Base-by-base conservation (phyloP, 2,797 vertebrate genomes). In the Aulostomus chinensis region DNA sequence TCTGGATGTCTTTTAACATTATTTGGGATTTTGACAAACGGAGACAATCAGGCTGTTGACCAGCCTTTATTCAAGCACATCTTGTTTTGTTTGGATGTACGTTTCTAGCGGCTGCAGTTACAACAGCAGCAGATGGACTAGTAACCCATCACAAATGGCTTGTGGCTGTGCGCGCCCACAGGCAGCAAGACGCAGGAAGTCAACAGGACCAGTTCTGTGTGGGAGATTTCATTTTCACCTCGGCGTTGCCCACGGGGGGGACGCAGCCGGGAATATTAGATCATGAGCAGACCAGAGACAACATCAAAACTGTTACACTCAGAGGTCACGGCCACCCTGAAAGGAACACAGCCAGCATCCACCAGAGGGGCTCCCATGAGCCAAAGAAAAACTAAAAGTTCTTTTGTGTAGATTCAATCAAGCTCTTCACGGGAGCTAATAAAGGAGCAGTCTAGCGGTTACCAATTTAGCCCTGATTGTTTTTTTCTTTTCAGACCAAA, bases 91-190 rank as follows among this genome's bases (percentile, higher is more conserved):
- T 36, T 11, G 6, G 41, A n/a, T 10, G 39, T 45, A 46, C 64
- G 59, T 80, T 62, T 62, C 29, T 14, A 41, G n/a, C 45, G 51
- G 40, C 52, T 26, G 47, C 42, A 59, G 33, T 46, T 41, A 24
- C 40, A 65, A 37, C 31, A 55, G 24, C 59, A 58, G 73, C 81
- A 76, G 73, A 70, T 74, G 70, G 62, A 60, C 58, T 52, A 4
- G 22, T 68, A 64, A 55, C 49, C 17, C 7, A 14, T 68, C 49
- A 55, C 63, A 68, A 73, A 72, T 62, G 50, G 61, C 53, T 72
- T 40, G 50, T 59, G 65, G 48, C 55, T 60, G 36, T 17, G 5
- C 29, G n/a, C 40, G 22, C 39, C 32, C 40, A n/a, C 30, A 32
- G 49, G 37, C 35, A 31, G 33, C 41, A 57, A 34, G 52, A 58